Conservation (phyloP, 2,888 invertebrate species). For the Trissoscelio sp. region DNA sequence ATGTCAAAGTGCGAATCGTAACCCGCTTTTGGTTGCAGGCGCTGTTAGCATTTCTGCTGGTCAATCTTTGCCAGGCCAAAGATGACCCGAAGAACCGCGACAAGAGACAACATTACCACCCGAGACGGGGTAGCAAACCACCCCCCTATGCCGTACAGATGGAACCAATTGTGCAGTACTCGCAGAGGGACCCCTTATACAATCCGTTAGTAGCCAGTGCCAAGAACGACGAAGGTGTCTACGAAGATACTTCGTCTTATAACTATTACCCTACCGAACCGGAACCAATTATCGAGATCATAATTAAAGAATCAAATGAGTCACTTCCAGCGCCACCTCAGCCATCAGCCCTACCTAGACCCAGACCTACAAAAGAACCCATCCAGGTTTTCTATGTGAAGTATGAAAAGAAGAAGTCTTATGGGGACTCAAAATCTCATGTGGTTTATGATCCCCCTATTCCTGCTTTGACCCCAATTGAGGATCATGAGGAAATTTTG, state of each 20-base stretch:
- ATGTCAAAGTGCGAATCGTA: slow-evolving; percentile 20
- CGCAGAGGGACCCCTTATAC: slow-evolving; percentile 91
- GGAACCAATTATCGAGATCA: slow-evolving; percentile 96
- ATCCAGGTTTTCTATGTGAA: slow-evolving; percentile 96
- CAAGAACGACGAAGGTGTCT: slow-evolving; percentile 83
- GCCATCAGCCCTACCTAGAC: slow-evolving; percentile 83
- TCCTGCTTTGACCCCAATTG: slow-evolving; percentile 90
- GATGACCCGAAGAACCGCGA: slow-evolving; percentile 76
- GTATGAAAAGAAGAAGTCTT: slow-evolving; percentile 91
- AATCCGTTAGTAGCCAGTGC: slow-evolving; percentile 84
- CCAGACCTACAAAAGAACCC: slow-evolving; percentile 88
- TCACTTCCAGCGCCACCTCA: slow-evolving; percentile 85
- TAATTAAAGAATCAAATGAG: slow-evolving; percentile 95
- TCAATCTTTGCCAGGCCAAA: slow-evolving; percentile 72
- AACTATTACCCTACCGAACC: slow-evolving; percentile 86
- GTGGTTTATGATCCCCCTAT: slow-evolving; percentile 92
- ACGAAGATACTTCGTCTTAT: slow-evolving; percentile 74
- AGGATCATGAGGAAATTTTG: slow-evolving; percentile 86
- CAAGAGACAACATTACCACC: slow-evolving; percentile 79
- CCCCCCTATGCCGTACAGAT: slow-evolving; percentile 92
- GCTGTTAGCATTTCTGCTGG: slow-evolving; percentile 68
- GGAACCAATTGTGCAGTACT: slow-evolving; percentile 92
- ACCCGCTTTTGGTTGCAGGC: slow-evolving; percentile 70
- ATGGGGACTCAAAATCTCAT: slow-evolving; percentile 88
- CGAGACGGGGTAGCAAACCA: slow-evolving; percentile 80